Evolutionary conservation across 2,888 invertebrate genomes (phyloP).

Genomic region (Napeogenes inachia): DNA sequence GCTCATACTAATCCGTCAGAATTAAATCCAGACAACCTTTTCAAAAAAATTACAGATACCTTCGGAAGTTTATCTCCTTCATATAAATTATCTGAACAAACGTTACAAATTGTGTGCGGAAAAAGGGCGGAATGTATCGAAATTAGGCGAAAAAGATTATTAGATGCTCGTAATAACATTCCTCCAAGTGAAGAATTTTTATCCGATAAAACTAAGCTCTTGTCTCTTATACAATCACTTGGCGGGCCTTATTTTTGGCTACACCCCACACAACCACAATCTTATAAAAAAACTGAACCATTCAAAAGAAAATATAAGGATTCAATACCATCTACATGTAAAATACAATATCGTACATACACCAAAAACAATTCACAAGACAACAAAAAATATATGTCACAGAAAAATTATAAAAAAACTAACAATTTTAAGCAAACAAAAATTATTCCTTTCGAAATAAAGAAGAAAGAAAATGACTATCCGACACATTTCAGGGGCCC

Average conservation of each 20-base stretch:
- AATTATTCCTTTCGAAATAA: not conserved
- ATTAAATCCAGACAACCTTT: no score
- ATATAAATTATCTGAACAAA: conserved; percentile 8
- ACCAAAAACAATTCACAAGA: conserved; percentile 4
- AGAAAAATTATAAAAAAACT: not conserved
- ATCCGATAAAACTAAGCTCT: conserved; percentile 6
- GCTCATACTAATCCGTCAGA: not conserved
- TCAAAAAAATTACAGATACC: no score
- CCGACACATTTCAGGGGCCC: not conserved
- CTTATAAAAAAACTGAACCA: not conserved
- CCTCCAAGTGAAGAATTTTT: conserved; percentile 17
- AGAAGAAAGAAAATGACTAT: conserved; percentile 2
- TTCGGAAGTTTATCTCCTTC: conserved; percentile 8
- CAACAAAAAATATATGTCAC: conserved; percentile 7
- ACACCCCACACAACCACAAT: not conserved
- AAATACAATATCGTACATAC: not conserved
- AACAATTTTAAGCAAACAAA: not conserved
- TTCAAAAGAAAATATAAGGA: not conserved
- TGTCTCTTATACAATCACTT: not conserved
- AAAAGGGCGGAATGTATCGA: conserved; percentile 17
- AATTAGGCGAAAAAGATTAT: conserved; percentile 6
- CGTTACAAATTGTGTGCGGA: conserved; percentile 15
- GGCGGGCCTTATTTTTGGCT: not conserved
- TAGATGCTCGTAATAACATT: not conserved
- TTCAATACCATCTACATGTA: no score